phyloP scores from a whole-genome alignment of 1,140 invertebrate genomes.

The Aphidius gifuensis region DNA sequence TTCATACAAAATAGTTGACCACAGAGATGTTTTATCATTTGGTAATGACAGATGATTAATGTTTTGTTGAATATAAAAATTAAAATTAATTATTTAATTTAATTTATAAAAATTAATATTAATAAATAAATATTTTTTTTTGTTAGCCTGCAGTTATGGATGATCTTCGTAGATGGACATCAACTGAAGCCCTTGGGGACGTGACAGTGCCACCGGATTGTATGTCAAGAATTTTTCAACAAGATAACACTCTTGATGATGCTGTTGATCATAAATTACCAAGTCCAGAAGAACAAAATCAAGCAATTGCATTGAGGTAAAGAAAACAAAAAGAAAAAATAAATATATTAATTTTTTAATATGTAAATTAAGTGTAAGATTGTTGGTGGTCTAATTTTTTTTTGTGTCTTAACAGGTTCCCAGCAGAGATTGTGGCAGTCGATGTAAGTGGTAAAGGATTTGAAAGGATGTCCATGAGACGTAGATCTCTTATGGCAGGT shows the following conservation, averaged over 20 bases:
- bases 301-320: constrained; percentile 76
- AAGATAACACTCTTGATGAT: constrained; percentile 62
- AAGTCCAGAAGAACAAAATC: constrained; percentile 77
- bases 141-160: constrained; percentile 75
- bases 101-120: not conserved
- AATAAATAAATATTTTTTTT: constrained; percentile 17
- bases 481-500: constrained; percentile 65
- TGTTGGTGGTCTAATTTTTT: no score
- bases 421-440: constrained; percentile 80
- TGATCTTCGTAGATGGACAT: constrained; percentile 79
- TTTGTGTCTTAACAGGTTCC: constrained; percentile 63
- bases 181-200: constrained; percentile 76
- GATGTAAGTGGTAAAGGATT: constrained; percentile 83
- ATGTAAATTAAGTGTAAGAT: no score
- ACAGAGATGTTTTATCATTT: not conserved
- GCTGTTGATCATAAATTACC: constrained; percentile 77
- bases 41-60: constrained; percentile 7
- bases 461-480: constrained; percentile 78
- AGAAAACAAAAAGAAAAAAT: constrained; percentile 29
- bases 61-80: not conserved
- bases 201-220: constrained; percentile 75
- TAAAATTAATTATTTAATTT: no score
- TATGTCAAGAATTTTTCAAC: constrained; percentile 56
- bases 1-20: not conserved
- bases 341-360: not conserved